phyloP scores from a whole-genome alignment of 2,888 invertebrate species.

The Sarcophaga subvicina region DNA sequence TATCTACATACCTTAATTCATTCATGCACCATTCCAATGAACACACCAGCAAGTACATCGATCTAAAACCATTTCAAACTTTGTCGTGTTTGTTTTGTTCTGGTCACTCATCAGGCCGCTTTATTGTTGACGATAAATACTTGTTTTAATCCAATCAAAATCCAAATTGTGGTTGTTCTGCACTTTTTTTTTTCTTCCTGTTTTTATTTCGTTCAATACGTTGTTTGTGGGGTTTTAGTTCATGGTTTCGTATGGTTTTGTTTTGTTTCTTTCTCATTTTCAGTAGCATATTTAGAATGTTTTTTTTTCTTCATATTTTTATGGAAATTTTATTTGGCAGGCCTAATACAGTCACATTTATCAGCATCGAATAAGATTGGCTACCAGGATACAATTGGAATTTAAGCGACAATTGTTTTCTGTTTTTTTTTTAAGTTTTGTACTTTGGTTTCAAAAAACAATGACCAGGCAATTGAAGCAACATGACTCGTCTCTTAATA shows the following conservation, averaged over 20 bases:
- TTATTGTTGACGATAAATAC: constrained; percentile 75
- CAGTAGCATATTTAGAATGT: constrained; percentile 1
- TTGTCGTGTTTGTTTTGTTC: constrained; percentile 39
- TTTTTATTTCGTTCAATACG: background rate
- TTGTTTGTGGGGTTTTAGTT: constrained; percentile 65
- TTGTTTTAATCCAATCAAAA: constrained; percentile 79
- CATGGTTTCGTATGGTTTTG: constrained; percentile 51
- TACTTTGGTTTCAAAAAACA: constrained; percentile 32
- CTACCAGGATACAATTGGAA: background rate
- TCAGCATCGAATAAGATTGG: constrained; percentile 9
- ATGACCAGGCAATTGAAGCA: constrained; percentile 7
- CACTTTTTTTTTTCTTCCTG: constrained; percentile 38
- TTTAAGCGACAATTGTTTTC: background rate
- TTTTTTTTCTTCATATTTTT: constrained; percentile 19
- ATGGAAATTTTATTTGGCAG: constrained; percentile 45
- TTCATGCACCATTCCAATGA: background rate
- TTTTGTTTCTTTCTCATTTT: constrained; percentile 37
- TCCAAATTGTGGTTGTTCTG: constrained; percentile 75
- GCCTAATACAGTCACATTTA: constrained; percentile 37
- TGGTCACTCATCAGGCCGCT: constrained; percentile 67
- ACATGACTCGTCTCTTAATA: background rate
- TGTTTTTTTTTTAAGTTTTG: constrained; percentile 3
- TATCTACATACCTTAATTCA: constrained; percentile 3
- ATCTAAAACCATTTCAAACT: constrained; percentile 55
- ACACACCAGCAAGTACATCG: background rate